Conservation (phyloP, 1,140 invertebrate species). For the Samia ricini region DNA sequence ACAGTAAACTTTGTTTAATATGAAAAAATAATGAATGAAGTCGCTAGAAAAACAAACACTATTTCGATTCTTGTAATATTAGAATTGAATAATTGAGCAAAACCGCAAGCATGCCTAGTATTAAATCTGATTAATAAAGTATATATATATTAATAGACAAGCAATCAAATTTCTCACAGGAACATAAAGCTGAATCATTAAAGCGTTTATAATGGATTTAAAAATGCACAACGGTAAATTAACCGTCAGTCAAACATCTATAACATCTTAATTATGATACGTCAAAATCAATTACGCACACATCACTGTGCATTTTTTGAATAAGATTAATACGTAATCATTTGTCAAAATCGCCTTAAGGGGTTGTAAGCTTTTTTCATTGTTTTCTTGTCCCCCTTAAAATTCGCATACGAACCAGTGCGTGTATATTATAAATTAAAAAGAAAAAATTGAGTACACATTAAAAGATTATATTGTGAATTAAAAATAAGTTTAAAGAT, state of each 20-base stretch:
- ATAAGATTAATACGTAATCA: constrained; percentile 58
- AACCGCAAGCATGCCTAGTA: too few relatives aligned
- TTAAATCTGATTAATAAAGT: constrained; percentile 10
- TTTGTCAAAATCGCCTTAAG: constrained; percentile 48
- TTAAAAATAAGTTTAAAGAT: too few relatives aligned
- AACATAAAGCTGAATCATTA: constrained; percentile 37
- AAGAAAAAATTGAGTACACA: too few relatives aligned
- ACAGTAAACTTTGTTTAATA: too few relatives aligned
- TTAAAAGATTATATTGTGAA: too few relatives aligned
- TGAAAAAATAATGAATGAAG: too few relatives aligned
- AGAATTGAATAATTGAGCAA: too few relatives aligned
- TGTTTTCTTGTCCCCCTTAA: constrained; percentile 6
- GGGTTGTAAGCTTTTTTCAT: constrained; percentile 4
- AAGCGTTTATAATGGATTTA: constrained; percentile 56
- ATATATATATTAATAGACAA: constrained; percentile 9
- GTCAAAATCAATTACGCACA: constrained; percentile 69
- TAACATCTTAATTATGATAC: constrained; percentile 60
- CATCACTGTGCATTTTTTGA: constrained; percentile 39
- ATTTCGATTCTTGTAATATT: too few relatives aligned
- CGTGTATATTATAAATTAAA: background rate
- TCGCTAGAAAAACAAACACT: too few relatives aligned
- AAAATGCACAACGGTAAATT: constrained; percentile 3
- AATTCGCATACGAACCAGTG: constrained; percentile 8
- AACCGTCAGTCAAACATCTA: constrained; percentile 50
- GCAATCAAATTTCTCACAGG: constrained; percentile 39